phyloP scores from a whole-genome alignment of 1,140 invertebrate genomes.

The Drosophila mojavensis region DNA sequence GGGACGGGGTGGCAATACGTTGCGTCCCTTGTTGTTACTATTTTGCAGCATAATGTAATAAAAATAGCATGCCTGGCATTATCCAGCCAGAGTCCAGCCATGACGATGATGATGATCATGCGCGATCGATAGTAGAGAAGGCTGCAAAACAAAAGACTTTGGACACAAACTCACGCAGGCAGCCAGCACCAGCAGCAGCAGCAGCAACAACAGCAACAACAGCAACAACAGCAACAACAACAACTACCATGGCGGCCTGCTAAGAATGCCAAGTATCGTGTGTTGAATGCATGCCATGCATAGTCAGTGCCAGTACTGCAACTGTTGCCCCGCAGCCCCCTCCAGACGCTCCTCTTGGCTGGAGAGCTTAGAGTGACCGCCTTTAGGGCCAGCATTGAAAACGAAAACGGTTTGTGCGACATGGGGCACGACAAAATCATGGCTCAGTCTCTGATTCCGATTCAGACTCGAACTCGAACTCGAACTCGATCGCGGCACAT shows the following conservation, averaged over 20 bases:
- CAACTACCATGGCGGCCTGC: conserved; percentile 52
- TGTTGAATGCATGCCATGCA: conserved; percentile 82
- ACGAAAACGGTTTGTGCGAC: conserved; percentile 77
- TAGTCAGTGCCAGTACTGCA: conserved; percentile 49
- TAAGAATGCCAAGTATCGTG: conserved; percentile 82
- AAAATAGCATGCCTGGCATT: conserved; percentile 77
- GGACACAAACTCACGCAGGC: conserved; percentile 79
- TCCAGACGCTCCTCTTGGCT: neutral
- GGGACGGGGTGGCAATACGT: neutral
- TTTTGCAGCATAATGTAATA: conserved; percentile 82
- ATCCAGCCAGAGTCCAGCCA: conserved; percentile 47
- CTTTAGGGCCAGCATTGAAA: conserved; percentile 76
- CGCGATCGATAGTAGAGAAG: conserved; percentile 73
- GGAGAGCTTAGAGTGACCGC: conserved; percentile 54
- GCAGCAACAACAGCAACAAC: conserved; percentile 33
- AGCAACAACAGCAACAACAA: conserved; percentile 28
- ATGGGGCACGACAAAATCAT: conserved; percentile 77
- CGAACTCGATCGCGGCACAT: conserved; percentile 24
- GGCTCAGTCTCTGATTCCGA: conserved; percentile 48
- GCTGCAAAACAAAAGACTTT: conserved; percentile 80
- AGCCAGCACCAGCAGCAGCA: conserved; percentile 35
- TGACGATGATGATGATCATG: conserved; percentile 71
- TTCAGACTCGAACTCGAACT: conserved; percentile 17
- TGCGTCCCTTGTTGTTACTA: conserved; percentile 72
- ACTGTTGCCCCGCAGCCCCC: neutral